A percentile compares a stretch with the other conserved stretches of the same genome.
These are phyloP conservation scores for Tridacna crocea DNA, from an alignment of 2,888 invertebrate genomes.

Conservation along the genomic window DNA sequence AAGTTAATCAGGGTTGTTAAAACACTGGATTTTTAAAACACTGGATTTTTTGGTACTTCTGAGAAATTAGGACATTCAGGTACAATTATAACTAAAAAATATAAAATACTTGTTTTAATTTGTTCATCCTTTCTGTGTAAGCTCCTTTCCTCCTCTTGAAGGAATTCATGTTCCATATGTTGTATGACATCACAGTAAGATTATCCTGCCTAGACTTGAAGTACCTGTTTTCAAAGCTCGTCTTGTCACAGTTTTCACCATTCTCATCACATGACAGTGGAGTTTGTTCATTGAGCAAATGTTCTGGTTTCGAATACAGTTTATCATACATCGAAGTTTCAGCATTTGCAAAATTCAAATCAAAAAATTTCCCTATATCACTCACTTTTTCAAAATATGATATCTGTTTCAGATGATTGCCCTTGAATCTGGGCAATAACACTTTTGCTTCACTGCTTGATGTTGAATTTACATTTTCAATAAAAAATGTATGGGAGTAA, in stretches of 20 bases:
- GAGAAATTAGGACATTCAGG: no score
- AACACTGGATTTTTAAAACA: no score
- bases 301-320: neutral
- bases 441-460: neutral
- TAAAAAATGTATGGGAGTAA: conserved; percentile 61
- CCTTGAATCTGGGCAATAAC: conserved; percentile 25
- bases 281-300: neutral
- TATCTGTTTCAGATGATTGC: neutral
- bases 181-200: conserved; percentile 66
- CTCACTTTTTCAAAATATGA: neutral
- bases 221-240: conserved; percentile 2
- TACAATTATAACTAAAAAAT: neutral
- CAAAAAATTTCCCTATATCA: neutral
- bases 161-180: conserved; percentile 73
- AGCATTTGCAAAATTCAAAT: neutral
- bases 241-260: neutral
- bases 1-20: no score
- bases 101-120: conserved; percentile 54
- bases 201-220: conserved; percentile 18
- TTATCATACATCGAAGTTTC: neutral
- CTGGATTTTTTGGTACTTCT: no score
- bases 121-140: conserved; percentile 62
- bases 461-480: conserved; percentile 34
- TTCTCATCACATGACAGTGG: neutral
- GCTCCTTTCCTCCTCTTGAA: conserved; percentile 35